Evolutionary conservation across 1,140 invertebrate genomes (phyloP).

Genomic region (Drosophila bipectinata): DNA sequence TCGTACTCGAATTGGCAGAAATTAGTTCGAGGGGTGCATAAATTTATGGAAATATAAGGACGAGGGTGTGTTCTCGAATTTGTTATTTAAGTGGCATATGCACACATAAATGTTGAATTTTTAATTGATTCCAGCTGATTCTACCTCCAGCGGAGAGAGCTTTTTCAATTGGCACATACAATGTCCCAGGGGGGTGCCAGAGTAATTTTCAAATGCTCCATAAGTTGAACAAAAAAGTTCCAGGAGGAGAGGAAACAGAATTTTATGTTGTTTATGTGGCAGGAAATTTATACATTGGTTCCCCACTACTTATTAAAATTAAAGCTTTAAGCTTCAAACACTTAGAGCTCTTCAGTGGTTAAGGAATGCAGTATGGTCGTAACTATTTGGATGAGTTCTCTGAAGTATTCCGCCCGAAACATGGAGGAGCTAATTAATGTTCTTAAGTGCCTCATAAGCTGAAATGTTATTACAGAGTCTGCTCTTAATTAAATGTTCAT

Average conservation of each 20-base stretch:
- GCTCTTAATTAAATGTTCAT: conserved; percentile 40
- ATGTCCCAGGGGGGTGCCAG: conserved; percentile 15
- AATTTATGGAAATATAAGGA: conserved; percentile 65
- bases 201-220: conserved; percentile 9
- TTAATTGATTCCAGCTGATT: conserved; percentile 65
- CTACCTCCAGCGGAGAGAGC: conserved; percentile 17
- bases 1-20: conserved; percentile 43
- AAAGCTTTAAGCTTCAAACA: background rate
- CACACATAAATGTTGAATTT: conserved; percentile 47
- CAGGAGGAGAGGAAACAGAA: background rate
- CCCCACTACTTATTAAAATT: background rate
- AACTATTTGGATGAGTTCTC: conserved; percentile 11
- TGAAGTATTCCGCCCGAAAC: background rate
- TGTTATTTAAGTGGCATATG: conserved; percentile 58
- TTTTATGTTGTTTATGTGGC: background rate
- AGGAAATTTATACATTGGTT: background rate
- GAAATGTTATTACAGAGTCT: conserved; percentile 20
- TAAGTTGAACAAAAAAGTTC: background rate
- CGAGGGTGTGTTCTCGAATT: conserved; percentile 42
- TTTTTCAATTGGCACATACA: conserved; percentile 33
- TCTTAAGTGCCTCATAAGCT: conserved; percentile 27
- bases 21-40: conserved; percentile 76
- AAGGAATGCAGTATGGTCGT: conserved; percentile 16
- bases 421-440: conserved; percentile 19
- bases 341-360: background rate